Evolutionary conservation across 1,140 invertebrate genomes (phyloP).

Genomic region (Drosophila aff.): DNA sequence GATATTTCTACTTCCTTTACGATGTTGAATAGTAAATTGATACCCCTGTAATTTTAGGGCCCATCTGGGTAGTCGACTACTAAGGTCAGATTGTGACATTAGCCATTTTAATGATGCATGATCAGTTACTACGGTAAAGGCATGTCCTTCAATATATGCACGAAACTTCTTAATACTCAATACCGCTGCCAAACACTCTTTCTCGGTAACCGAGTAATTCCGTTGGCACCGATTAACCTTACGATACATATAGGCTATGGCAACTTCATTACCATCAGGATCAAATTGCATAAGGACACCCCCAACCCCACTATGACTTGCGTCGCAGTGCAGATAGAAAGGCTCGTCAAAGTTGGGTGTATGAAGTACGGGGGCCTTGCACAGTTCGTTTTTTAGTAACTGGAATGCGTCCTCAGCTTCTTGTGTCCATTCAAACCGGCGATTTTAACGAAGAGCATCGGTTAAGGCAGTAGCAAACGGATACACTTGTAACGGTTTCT

Average conservation of each 20-base stretch:
- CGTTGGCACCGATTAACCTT: conserved; percentile 18
- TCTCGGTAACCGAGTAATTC: conserved; percentile 20
- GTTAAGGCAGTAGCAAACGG: conserved; percentile 1
- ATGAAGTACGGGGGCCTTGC: conserved; percentile 4
- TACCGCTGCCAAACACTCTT: conserved; percentile 12
- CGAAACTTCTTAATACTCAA: too few relatives aligned
- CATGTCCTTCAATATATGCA: neutral
- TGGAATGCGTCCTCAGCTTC: conserved; percentile 1
- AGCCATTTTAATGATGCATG: too few relatives aligned
- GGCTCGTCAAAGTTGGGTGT: neutral
- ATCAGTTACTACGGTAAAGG: too few relatives aligned
- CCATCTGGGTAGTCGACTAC: too few relatives aligned
- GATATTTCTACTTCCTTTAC: too few relatives aligned
- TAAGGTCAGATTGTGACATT: too few relatives aligned
- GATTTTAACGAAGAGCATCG: conserved; percentile 2
- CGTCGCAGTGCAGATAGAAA: conserved; percentile 22
- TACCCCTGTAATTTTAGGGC: too few relatives aligned
- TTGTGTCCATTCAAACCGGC: neutral
- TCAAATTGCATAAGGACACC: conserved; percentile 5
- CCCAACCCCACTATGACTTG: conserved; percentile 17
- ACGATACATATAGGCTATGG: neutral
- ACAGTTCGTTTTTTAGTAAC: neutral
- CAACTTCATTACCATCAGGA: conserved; percentile 4
- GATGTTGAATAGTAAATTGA: too few relatives aligned
- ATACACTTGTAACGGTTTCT: too few relatives aligned